phyloP scores from a whole-genome alignment of 2,888 invertebrate species.

The Argynnis bischoffii region DNA sequence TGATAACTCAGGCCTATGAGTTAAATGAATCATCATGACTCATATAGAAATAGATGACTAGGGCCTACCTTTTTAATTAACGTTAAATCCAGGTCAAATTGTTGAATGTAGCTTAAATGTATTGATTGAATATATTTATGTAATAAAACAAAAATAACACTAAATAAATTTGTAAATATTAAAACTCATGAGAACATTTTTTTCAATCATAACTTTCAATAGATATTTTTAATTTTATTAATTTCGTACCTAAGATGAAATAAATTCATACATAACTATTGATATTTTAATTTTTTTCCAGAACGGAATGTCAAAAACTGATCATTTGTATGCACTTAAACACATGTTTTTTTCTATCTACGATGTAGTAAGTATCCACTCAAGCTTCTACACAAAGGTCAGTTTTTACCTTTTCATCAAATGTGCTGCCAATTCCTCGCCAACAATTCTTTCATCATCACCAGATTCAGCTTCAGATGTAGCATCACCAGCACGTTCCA shows the following conservation, averaged over 20 bases:
- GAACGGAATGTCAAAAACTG: neutral
- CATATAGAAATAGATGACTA: conserved; percentile 13
- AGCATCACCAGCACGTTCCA: conserved; percentile 85
- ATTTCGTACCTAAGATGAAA: too few relatives aligned
- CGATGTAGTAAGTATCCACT: neutral
- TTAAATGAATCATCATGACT: conserved; percentile 32
- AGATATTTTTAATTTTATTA: too few relatives aligned
- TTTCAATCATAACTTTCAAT: too few relatives aligned
- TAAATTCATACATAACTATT: neutral
- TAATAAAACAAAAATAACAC: too few relatives aligned
- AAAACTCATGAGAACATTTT: too few relatives aligned
- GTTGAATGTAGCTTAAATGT: too few relatives aligned
- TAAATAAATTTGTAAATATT: too few relatives aligned
- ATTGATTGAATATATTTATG: too few relatives aligned
- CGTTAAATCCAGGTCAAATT: neutral
- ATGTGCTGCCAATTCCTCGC: conserved; percentile 74
- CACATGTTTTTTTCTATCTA: conserved; percentile 24
- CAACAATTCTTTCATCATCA: conserved; percentile 83
- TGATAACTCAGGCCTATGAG: conserved; percentile 12
- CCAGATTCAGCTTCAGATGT: conserved; percentile 86
- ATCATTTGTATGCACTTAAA: conserved; percentile 7
- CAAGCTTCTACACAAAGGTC: neutral
- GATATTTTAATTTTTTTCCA: neutral
- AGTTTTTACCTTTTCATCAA: conserved; percentile 67
- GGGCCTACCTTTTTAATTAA: neutral